Conservation (phyloP, 1,140 invertebrate species). For the Apis mellifera region DNA sequence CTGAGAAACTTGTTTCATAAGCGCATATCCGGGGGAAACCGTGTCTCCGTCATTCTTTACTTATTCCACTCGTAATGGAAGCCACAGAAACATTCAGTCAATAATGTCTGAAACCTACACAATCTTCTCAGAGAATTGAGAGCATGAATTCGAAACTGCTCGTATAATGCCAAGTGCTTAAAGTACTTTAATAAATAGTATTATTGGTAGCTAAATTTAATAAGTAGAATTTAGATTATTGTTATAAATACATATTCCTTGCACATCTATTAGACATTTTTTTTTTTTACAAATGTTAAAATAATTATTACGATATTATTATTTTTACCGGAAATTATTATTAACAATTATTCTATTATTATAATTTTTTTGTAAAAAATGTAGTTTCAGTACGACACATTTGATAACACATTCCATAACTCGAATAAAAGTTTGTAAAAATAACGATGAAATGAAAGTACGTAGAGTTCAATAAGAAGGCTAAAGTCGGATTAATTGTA, state of each 20-base stretch:
- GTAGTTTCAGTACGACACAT: background rate
- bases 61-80: background rate
- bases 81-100: background rate
- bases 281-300: no score
- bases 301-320: no score
- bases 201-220: no score
- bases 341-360: no score
- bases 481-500: conserved; percentile 40
- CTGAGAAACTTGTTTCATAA: background rate
- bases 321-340: background rate
- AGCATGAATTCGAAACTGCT: background rate
- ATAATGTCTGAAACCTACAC: background rate
- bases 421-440: conserved; percentile 5
- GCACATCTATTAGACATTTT: no score
- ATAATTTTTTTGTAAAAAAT: no score
- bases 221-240: no score
- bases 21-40: background rate
- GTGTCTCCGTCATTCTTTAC: background rate
- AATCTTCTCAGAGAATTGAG: background rate
- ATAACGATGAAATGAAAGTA: conserved; percentile 38
- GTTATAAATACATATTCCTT: no score
- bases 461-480: conserved; percentile 47
- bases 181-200: no score
- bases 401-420: background rate
- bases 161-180: background rate